Evolutionary conservation across 2,797 vertebrate species (phyloP).

Genomic region (Chelmon rostratus): DNA sequence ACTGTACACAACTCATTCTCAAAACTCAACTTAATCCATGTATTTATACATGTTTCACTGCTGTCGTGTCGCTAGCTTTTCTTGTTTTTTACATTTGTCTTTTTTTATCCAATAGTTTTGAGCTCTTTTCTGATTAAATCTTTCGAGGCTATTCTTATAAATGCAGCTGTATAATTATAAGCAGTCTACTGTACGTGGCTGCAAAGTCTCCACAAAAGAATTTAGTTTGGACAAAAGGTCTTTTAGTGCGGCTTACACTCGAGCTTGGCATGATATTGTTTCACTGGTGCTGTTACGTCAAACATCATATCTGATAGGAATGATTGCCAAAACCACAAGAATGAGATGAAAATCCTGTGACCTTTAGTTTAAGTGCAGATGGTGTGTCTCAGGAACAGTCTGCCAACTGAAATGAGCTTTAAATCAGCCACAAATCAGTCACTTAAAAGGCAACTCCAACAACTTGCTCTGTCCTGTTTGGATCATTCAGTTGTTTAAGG

Average conservation of each 20-base stretch:
- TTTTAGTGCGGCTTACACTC: not conserved
- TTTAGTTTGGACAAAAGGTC: constrained; percentile 1
- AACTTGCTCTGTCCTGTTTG: not conserved
- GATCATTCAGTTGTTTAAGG: not conserved
- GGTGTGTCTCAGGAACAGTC: not conserved
- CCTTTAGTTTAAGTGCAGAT: not conserved
- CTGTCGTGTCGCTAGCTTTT: not conserved
- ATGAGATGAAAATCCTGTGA: not conserved
- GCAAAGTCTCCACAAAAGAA: not conserved
- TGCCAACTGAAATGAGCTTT: not conserved
- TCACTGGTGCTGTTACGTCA: constrained; percentile 16
- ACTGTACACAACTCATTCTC: no score
- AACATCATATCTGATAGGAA: constrained; percentile 34
- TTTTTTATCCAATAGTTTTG: no score
- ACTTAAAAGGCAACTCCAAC: not conserved
- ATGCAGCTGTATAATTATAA: not conserved
- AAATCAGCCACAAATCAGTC: not conserved
- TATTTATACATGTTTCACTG: not conserved
- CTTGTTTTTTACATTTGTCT: not conserved
- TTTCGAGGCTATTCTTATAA: no score
- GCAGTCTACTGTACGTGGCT: not conserved
- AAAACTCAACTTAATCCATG: no score
- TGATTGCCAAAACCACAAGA: constrained; percentile 12
- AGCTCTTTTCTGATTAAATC: not conserved
- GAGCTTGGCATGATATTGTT: constrained; percentile 28